Conservation (phyloP, 2,888 invertebrate species). For the Ptilodon capucinus region DNA sequence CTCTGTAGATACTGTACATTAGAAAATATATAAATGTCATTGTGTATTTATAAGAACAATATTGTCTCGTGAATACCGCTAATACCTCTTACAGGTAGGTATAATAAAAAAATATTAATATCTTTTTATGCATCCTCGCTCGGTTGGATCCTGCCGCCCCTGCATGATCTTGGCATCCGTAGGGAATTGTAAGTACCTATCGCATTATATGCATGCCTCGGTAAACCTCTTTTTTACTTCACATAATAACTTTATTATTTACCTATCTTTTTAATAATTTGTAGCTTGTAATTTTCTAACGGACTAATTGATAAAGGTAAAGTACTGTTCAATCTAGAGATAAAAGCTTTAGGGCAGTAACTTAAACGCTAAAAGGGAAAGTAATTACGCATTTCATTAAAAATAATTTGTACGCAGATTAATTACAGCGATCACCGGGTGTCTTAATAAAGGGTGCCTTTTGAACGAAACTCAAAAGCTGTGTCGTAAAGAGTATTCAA, state of each 20-base stretch:
- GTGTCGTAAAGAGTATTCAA: neutral
- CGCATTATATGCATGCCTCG: constrained; percentile 47
- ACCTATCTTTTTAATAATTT: constrained; percentile 23
- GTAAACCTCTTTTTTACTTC: constrained; percentile 3
- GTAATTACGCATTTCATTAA: constrained; percentile 29
- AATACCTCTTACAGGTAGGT: constrained; percentile 36
- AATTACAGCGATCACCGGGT: constrained; percentile 25
- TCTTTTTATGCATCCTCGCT: constrained; percentile 67
- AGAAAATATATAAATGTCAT: neutral
- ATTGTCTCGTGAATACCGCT: constrained; percentile 15
- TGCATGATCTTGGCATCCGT: constrained; percentile 75
- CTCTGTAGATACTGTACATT: neutral
- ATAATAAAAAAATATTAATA: constrained; percentile 49
- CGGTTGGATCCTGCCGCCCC: constrained; percentile 76
- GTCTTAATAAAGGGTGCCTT: constrained; percentile 25
- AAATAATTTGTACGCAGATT: constrained; percentile 28
- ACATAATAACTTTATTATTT: constrained; percentile 3
- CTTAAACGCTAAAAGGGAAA: constrained; percentile 24
- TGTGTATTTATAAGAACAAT: neutral
- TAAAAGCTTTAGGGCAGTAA: constrained; percentile 19
- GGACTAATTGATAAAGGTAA: constrained; percentile 35
- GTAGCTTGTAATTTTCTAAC: constrained; percentile 18
- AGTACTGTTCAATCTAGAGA: constrained; percentile 24
- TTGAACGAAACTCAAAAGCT: constrained; percentile 20
- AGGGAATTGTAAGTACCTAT: constrained; percentile 77